Conservation (phyloP, 2,888 invertebrate genomes). For the Eueremaeus valkanovi region DNA sequence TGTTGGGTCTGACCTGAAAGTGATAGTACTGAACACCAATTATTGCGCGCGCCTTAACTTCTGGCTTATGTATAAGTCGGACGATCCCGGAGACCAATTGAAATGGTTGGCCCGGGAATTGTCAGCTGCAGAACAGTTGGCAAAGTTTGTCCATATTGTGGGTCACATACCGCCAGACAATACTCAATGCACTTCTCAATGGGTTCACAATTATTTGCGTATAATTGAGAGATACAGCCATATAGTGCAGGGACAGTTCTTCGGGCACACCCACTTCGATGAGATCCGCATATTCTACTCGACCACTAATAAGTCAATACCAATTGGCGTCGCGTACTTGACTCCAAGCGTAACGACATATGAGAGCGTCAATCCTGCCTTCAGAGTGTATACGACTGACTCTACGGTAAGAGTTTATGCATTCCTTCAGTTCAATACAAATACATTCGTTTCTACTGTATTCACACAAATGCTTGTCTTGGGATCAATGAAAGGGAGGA, state of each 20-base stretch:
- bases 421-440: too few relatives aligned
- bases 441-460: too few relatives aligned
- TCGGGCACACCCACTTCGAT: constrained; percentile 41
- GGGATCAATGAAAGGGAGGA: too few relatives aligned
- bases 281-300: constrained; percentile 36
- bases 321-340: constrained; percentile 36
- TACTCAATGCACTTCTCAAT: constrained; percentile 34
- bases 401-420: neutral
- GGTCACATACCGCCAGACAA: constrained; percentile 40
- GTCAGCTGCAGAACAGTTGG: neutral
- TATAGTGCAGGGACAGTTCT: constrained; percentile 38
- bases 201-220: constrained; percentile 30
- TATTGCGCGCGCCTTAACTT: constrained; percentile 40
- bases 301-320: neutral
- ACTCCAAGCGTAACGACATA: constrained; percentile 39
- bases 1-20: neutral
- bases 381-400: constrained; percentile 35
- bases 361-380: constrained; percentile 36
- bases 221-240: constrained; percentile 34
- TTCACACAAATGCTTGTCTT: too few relatives aligned
- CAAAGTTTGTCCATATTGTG: constrained; percentile 35
- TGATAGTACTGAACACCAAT: constrained; percentile 40
- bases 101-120: constrained; percentile 35
- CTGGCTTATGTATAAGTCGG: constrained; percentile 27
- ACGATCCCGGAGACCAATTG: constrained; percentile 36